A percentile compares a stretch with the other conserved stretches of the same genome.
phyloP scores from a whole-genome alignment of 2,113 vertebrate genomes.

The Pygoscelis adeliae region DNA sequence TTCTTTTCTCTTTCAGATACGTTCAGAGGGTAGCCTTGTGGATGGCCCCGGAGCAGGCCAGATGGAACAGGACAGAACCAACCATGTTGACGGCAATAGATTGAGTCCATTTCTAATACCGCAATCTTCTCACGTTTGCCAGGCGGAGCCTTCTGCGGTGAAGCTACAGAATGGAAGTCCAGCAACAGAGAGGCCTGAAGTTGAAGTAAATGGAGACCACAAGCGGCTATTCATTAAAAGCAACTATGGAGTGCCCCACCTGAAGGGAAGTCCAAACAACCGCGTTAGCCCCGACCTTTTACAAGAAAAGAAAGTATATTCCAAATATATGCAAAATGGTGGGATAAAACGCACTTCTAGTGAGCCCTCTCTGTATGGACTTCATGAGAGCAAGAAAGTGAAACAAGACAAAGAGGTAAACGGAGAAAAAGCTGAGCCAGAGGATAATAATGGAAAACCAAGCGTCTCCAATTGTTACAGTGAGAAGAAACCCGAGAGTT shows the following conservation, averaged over 20 bases:
- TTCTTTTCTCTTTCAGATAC: conserved; percentile 74
- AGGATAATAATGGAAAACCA: conserved; percentile 56
- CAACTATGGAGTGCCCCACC: conserved; percentile 66
- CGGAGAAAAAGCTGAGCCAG: conserved; percentile 71
- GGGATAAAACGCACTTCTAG: conserved; percentile 85
- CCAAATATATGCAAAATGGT: conserved; percentile 84
- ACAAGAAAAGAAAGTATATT: conserved; percentile 77
- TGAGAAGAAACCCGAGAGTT: conserved; percentile 50
- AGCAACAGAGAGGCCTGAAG: conserved; percentile 71
- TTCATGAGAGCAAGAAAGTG: conserved; percentile 83
- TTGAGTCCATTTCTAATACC: conserved; percentile 82
- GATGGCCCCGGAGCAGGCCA: conserved; percentile 95
- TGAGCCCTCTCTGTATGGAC: conserved; percentile 77
- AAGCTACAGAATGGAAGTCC: conserved; percentile 89
- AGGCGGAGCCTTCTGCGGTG: conserved; percentile 71
- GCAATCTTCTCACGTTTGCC: conserved; percentile 78
- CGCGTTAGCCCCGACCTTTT: conserved; percentile 72
- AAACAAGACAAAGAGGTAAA: conserved; percentile 81
- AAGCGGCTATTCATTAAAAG: conserved; percentile 79
- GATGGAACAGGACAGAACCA: conserved; percentile 97
- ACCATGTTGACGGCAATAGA: conserved; percentile 92
- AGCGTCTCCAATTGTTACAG: conserved; percentile 57
- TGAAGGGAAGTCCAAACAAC: conserved; percentile 80
- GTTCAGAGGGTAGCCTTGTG: conserved; percentile 89
- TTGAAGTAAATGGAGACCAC: conserved; percentile 83